Evolutionary conservation across 2,113 vertebrate genomes (phyloP), one percentile per base, ranked within the genome.

Genomic region (Dasypus novemcinctus): DNA sequence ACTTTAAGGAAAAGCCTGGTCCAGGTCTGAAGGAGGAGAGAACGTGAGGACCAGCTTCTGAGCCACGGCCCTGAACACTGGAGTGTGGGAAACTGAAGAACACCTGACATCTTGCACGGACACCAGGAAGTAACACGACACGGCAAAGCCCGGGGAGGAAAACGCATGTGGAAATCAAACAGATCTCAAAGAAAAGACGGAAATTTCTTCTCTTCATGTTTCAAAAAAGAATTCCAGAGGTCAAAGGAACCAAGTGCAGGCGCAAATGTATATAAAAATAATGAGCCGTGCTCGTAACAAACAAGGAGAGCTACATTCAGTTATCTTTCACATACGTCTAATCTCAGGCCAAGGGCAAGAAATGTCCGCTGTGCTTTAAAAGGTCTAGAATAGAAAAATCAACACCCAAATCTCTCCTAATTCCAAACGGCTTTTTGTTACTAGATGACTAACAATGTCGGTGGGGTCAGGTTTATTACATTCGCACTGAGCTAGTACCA

Each of bases 341-440:
- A 10, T 91, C 97, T 96, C 97, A n/a, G 97, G 97, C 98, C 96
- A 61, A 72, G 88, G 94, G 96, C 96, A 93, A 95, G 95, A 97
- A 97, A 97, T 96, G 97, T 98, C 98, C 98, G 97, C 98, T 99
- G 98, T 99, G 98, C 98, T 99, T 98, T 98, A 97, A 98, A 98
- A 98, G 98, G 97, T 98, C 95, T 82, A 98, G 95, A 98, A 90
- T 98, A 98, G 96, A 97, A 98, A 95, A 98, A 97, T 85, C 97
- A 90, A 97, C 95, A 91, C 94, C 90, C 91, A 78, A 75, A 97
- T 95, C 95, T 74, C 94, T 96, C 95, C 94, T 94, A 93, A 66
- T 85, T 96, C 95, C 91, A 61, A 91, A 87, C 78, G 85, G 96
- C 96, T 84, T 17, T 89, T 91, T 79, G 15, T 64, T 95, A 75